Conservation (phyloP, 1,140 invertebrate species). For the Acyrthosiphon pisum region DNA sequence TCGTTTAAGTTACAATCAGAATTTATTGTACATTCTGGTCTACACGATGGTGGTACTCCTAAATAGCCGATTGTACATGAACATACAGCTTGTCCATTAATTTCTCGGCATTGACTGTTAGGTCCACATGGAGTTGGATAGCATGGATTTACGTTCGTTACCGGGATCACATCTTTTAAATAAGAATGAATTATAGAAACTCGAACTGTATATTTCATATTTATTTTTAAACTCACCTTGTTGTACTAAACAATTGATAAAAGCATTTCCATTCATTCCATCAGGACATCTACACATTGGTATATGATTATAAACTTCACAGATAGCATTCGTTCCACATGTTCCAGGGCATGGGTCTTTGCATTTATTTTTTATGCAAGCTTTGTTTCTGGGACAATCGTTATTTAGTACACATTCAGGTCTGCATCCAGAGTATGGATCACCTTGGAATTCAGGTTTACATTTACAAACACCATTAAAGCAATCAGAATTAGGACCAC, state of each 20-base stretch:
- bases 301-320: constrained; percentile 74
- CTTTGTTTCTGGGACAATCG: constrained; percentile 72
- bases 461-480: constrained; percentile 70
- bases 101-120: constrained; percentile 72
- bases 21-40: constrained; percentile 73
- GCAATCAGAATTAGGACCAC: constrained; percentile 78
- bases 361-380: constrained; percentile 76
- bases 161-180: constrained; percentile 60
- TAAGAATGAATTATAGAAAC: not conserved
- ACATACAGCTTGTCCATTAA: constrained; percentile 72
- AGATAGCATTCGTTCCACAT: constrained; percentile 76
- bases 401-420: constrained; percentile 74
- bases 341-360: constrained; percentile 77
- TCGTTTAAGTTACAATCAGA: constrained; percentile 70
- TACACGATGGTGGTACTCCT: constrained; percentile 67
- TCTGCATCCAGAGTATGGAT: constrained; percentile 72
- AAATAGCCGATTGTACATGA: constrained; percentile 68
- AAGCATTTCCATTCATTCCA: constrained; percentile 73
- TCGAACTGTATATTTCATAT: constrained; percentile 56
- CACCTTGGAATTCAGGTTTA: constrained; percentile 73
- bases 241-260: constrained; percentile 68
- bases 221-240: constrained; percentile 56
- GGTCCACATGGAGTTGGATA: constrained; percentile 75
- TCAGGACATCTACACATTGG: constrained; percentile 75
- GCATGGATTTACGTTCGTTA: constrained; percentile 69